Percentiles rank a stretch among this genome's conserved stretches.
These are phyloP conservation scores for Spodoptera frugiperda DNA, from an alignment of 1,140 invertebrate species.

Conservation along the genomic window DNA sequence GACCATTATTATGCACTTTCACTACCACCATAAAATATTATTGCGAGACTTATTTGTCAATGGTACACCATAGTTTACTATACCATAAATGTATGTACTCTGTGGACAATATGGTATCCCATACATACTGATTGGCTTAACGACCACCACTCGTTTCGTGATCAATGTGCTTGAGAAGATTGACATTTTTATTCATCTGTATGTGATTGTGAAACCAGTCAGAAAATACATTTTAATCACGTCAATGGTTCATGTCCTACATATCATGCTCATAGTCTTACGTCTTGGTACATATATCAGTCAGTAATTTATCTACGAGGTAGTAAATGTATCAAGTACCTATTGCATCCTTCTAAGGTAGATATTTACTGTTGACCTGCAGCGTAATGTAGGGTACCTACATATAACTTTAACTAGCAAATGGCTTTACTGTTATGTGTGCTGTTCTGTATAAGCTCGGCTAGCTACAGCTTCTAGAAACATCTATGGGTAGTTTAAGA, in stretches of 20 bases:
- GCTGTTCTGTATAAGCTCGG: constrained; percentile 2
- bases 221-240: too few species aligned
- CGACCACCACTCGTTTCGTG: too few species aligned
- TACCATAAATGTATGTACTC: constrained; percentile 11
- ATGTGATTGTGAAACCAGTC: too few species aligned
- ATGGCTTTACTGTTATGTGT: constrained; percentile 16
- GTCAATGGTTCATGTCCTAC: too few species aligned
- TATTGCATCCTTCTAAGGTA: not conserved
- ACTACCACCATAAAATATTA: constrained; percentile 53
- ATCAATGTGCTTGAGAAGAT: too few species aligned
- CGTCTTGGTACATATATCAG: too few species aligned
- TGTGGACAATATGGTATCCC: constrained; percentile 1
- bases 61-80: constrained; percentile 16
- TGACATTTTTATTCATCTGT: too few species aligned
- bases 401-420: not conserved
- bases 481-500: not conserved
- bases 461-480: not conserved
- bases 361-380: constrained; percentile 3
- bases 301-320: too few species aligned
- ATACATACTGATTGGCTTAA: not conserved
- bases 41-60: constrained; percentile 40
- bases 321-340: too few species aligned
- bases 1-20: constrained; percentile 63
- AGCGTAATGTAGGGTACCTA: too few species aligned
- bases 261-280: too few species aligned